Evolutionary conservation across 2,888 invertebrate genomes (phyloP).

Genomic region (Trissolcus japonicus): DNA sequence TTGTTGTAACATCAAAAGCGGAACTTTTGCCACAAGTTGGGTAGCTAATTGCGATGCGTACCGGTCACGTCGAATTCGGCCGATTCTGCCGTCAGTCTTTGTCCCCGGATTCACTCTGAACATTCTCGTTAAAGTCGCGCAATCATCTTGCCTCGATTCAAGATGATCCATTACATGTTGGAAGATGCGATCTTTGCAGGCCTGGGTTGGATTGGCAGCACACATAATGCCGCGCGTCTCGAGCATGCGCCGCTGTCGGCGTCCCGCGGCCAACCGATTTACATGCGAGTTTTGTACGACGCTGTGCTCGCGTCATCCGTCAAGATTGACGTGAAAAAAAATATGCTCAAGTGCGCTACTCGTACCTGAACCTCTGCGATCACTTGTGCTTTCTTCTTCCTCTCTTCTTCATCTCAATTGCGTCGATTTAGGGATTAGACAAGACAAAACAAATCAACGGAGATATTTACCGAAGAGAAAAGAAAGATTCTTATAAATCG

Average conservation of each 20-base stretch:
- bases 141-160: constrained; percentile 50
- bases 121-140: constrained; percentile 54
- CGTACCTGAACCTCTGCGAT: constrained; percentile 50
- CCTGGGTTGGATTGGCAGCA: constrained; percentile 43
- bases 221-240: constrained; percentile 56
- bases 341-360: constrained; percentile 58
- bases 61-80: constrained; percentile 39
- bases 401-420: too few species aligned
- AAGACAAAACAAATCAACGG: too few species aligned
- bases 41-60: constrained; percentile 48
- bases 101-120: constrained; percentile 50
- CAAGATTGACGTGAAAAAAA: constrained; percentile 51
- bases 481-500: too few species aligned
- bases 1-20: constrained; percentile 23
- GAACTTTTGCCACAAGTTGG: constrained; percentile 43
- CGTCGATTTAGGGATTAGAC: too few species aligned
- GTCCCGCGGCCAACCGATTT: constrained; percentile 51
- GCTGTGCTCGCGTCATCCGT: constrained; percentile 54
- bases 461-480: too few species aligned
- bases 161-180: constrained; percentile 50
- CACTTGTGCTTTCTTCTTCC: too few species aligned
- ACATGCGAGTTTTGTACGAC: constrained; percentile 51
- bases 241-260: constrained; percentile 51
- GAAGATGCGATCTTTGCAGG: constrained; percentile 49
- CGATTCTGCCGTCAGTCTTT: constrained; percentile 51